Evolutionary conservation across 2,113 vertebrate species (phyloP).

Genomic region (Corvus moneduloides): DNA sequence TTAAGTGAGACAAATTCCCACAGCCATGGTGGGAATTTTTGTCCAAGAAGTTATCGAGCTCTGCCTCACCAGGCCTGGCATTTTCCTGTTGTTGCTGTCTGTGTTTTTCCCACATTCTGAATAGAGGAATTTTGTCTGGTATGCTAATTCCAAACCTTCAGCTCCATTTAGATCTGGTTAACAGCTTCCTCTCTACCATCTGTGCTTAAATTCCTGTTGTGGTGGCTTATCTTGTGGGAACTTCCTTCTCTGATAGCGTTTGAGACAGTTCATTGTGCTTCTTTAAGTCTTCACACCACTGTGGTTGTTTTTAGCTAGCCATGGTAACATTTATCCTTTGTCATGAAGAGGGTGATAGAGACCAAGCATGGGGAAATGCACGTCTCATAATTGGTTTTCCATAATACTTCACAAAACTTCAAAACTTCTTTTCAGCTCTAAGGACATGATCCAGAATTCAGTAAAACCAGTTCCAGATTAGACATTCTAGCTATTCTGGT

Average conservation of each 20-base stretch:
- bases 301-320: fast-evolving
- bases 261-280: neutral
- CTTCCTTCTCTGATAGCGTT: too few relatives aligned
- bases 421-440: neutral
- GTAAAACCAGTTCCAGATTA: neutral
- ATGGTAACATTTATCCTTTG: neutral
- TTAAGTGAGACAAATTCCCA: neutral
- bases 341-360: neutral
- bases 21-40: neutral
- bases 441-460: neutral
- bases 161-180: neutral
- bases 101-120: neutral
- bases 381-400: neutral
- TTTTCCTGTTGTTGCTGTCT: neutral
- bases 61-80: neutral
- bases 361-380: neutral
- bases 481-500: neutral
- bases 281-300: neutral
- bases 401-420: neutral
- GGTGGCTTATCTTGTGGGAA: neutral
- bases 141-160: neutral
- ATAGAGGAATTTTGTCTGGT: neutral
- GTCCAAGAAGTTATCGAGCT: neutral
- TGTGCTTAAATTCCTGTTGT: neutral
- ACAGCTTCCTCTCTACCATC: neutral